Conservation (phyloP, 2,888 invertebrate genomes). For the Eremobia ochroleuca region DNA sequence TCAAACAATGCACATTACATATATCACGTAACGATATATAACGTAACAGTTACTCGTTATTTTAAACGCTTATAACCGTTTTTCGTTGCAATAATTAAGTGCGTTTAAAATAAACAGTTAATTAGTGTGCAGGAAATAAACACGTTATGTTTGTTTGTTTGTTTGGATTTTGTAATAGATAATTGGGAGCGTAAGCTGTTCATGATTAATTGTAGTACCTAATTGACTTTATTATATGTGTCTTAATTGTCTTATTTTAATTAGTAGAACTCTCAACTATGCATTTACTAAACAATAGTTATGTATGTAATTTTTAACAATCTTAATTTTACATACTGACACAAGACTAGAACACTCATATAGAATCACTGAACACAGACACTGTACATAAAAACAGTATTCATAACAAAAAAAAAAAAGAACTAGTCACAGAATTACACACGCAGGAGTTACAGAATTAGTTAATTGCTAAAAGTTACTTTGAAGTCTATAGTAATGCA, state of each 20-base stretch:
- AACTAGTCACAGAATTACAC: background rate
- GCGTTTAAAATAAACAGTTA: slow-evolving; percentile 27
- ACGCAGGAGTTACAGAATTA: background rate
- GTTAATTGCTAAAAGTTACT: background rate
- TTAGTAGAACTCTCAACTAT: background rate
- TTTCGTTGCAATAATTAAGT: slow-evolving; percentile 9
- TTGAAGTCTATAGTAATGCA: background rate
- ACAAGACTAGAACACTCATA: background rate
- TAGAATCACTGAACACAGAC: background rate
- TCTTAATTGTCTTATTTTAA: background rate
- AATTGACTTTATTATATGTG: background rate
- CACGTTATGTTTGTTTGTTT: background rate
- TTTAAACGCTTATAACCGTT: slow-evolving; percentile 33
- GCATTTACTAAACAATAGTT: background rate
- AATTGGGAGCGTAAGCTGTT: slow-evolving; percentile 1
- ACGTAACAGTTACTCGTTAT: slow-evolving; percentile 46
- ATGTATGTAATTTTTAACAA: background rate
- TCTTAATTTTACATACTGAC: background rate
- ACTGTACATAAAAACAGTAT: background rate
- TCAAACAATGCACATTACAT: slow-evolving; percentile 54
- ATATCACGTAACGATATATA: slow-evolving; percentile 49
- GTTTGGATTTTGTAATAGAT: slow-evolving; percentile 14
- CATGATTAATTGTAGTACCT: background rate
- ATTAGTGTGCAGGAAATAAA: slow-evolving; percentile 20
- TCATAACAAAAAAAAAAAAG: background rate